A percentile compares a stretch with the other conserved stretches of the same genome.
Evolutionary conservation across 1,140 invertebrate genomes (phyloP).

Genomic region (Zaprionus ornatus): DNA sequence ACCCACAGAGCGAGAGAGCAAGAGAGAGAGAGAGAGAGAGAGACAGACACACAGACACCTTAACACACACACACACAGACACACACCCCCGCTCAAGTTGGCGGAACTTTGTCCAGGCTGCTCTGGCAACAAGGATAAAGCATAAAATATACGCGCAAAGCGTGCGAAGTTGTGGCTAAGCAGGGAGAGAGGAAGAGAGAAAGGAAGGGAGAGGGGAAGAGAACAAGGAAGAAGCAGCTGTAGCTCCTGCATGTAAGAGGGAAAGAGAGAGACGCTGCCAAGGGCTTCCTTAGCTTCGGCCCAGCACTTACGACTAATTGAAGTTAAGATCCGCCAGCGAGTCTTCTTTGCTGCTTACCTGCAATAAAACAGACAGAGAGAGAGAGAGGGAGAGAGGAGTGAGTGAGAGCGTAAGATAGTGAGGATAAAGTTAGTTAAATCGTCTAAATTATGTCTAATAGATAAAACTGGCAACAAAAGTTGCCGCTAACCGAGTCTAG

Average conservation of each 20-base stretch:
- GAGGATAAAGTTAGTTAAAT: constrained; percentile 71
- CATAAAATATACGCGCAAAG: constrained; percentile 51
- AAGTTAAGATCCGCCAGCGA: constrained; percentile 47
- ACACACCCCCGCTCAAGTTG: constrained; percentile 16
- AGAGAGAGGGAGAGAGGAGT: background rate
- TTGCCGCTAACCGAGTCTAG: constrained; percentile 51
- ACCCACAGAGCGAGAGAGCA: background rate
- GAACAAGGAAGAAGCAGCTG: background rate
- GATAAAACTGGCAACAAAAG: constrained; percentile 58
- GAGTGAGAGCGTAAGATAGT: constrained; percentile 9
- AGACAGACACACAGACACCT: constrained; percentile 1
- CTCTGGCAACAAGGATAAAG: constrained; percentile 35
- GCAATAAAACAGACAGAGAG: constrained; percentile 43
- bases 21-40: background rate
- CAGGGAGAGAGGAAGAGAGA: background rate
- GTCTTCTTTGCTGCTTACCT: constrained; percentile 53
- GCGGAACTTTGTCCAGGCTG: constrained; percentile 29
- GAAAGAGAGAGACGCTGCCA: constrained; percentile 16
- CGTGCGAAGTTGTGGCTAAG: constrained; percentile 37
- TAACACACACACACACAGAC: background rate
- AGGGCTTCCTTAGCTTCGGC: constrained; percentile 19
- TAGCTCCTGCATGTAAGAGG: too few species aligned
- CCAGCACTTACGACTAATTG: constrained; percentile 79
- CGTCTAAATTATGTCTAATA: constrained; percentile 81
- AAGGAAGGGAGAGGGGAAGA: background rate